These are phyloP conservation scores for Chanos chanos DNA, from an alignment of 2,797 vertebrate genomes.

Conservation along the genomic window DNA sequence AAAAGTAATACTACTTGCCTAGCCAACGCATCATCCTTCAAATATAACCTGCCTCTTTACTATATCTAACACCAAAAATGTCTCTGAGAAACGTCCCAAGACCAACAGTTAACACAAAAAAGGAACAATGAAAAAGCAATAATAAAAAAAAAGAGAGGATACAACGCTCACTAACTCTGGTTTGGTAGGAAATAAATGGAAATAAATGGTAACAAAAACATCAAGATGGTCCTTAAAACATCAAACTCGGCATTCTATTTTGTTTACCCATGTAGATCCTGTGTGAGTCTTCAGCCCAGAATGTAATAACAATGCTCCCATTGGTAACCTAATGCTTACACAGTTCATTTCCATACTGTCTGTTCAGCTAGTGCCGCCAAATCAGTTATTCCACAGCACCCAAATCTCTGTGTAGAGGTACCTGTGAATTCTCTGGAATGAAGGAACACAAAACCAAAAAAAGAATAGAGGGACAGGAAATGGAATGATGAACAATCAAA, in stretches of 20 bases:
- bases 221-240: constrained; percentile 68
- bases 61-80: constrained; percentile 66
- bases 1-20: constrained; percentile 61
- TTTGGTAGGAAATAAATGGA: constrained; percentile 63
- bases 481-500: constrained; percentile 77
- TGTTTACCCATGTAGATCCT: constrained; percentile 47
- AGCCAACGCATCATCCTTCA: constrained; percentile 45
- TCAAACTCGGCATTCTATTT: constrained; percentile 54
- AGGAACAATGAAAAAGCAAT: constrained; percentile 52
- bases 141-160: constrained; percentile 65
- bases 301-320: constrained; percentile 69
- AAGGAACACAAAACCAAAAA: constrained; percentile 69
- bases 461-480: constrained; percentile 25
- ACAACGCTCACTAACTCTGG: constrained; percentile 52
- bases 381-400: constrained; percentile 60
- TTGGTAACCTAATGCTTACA: constrained; percentile 72
- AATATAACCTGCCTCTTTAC: constrained; percentile 61
- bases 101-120: constrained; percentile 68
- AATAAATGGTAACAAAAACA: constrained; percentile 61
- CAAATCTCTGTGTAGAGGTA: constrained; percentile 60
- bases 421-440: constrained; percentile 70
- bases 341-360: constrained; percentile 54
- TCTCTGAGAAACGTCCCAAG: constrained; percentile 59
- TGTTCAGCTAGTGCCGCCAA: constrained; percentile 50
- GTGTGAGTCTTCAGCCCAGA: constrained; percentile 38